phyloP scores from a whole-genome alignment of 1,140 invertebrate genomes.

The Bicyclus anynana region DNA sequence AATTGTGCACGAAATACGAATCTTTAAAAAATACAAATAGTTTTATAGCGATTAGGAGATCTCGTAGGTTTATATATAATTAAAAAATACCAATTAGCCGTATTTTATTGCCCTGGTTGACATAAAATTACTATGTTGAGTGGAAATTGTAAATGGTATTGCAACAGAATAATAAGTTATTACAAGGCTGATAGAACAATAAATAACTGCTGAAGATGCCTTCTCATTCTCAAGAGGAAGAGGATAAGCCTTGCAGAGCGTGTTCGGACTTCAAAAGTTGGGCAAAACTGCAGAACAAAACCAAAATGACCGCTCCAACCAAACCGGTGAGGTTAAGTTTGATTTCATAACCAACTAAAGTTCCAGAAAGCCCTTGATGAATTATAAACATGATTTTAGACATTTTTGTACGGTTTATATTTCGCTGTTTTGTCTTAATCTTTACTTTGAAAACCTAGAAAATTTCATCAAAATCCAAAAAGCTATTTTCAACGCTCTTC shows the following conservation, averaged over 20 bases:
- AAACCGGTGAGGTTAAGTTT: slow-evolving; percentile 57
- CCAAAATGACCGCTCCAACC: slow-evolving; percentile 29
- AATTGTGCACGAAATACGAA: background rate
- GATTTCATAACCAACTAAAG: slow-evolving; percentile 32
- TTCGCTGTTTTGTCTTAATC: too few relatives aligned
- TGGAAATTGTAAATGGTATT: slow-evolving; percentile 23
- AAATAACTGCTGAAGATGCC: slow-evolving; percentile 39
- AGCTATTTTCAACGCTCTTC: too few relatives aligned
- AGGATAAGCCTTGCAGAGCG: slow-evolving; percentile 80
- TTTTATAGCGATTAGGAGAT: background rate
- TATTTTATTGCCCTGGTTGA: background rate
- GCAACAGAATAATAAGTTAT: slow-evolving; percentile 28
- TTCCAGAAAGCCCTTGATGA: slow-evolving; percentile 11
- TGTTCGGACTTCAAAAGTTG: slow-evolving; percentile 87
- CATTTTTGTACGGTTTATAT: too few relatives aligned
- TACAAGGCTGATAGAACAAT: slow-evolving; percentile 26
- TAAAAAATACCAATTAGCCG: background rate
- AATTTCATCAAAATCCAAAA: too few relatives aligned
- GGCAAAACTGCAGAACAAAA: slow-evolving; percentile 80
- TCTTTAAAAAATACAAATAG: background rate
- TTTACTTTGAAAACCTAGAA: too few relatives aligned
- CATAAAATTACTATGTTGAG: slow-evolving; percentile 9
- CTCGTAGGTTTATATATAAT: background rate
- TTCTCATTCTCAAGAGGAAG: slow-evolving; percentile 48
- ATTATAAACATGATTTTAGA: background rate